Percentiles rank a stretch among this genome's conserved stretches.
Conservation (phyloP, 2,888 invertebrate species). For the Drosophila macrospina region DNA sequence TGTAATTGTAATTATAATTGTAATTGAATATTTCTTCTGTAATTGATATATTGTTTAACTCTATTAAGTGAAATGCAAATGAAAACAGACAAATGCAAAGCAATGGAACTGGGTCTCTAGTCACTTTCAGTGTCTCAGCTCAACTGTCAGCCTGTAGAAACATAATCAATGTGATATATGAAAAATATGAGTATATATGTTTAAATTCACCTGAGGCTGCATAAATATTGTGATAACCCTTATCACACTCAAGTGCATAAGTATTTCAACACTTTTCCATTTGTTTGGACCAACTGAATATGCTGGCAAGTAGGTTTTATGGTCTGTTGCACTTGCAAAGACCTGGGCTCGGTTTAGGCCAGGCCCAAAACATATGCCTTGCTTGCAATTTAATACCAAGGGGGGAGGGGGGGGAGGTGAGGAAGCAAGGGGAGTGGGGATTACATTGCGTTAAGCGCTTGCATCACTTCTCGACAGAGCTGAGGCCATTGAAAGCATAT, state of each 20-base stretch:
- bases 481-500: conserved; percentile 42
- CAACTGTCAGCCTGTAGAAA: no score
- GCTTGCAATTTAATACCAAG: conserved; percentile 47
- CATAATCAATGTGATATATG: no score
- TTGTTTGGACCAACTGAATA: conserved; percentile 27
- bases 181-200: no score
- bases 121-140: neutral
- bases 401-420: no score
- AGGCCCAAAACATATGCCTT: conserved; percentile 33
- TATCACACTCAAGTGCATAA: conserved; percentile 7
- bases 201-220: neutral
- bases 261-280: conserved; percentile 22
- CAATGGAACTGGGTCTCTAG: neutral
- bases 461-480: conserved; percentile 32
- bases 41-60: neutral
- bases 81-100: neutral
- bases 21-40: no score
- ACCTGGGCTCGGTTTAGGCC: conserved; percentile 8
- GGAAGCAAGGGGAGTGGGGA: no score
- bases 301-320: conserved; percentile 46
- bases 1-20: no score
- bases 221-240: conserved; percentile 26
- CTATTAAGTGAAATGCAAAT: neutral
- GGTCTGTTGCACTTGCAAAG: conserved; percentile 60
- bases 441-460: conserved; percentile 26